Conservation (phyloP, 2,113 vertebrate genomes). For the Sylvia atricapilla region DNA sequence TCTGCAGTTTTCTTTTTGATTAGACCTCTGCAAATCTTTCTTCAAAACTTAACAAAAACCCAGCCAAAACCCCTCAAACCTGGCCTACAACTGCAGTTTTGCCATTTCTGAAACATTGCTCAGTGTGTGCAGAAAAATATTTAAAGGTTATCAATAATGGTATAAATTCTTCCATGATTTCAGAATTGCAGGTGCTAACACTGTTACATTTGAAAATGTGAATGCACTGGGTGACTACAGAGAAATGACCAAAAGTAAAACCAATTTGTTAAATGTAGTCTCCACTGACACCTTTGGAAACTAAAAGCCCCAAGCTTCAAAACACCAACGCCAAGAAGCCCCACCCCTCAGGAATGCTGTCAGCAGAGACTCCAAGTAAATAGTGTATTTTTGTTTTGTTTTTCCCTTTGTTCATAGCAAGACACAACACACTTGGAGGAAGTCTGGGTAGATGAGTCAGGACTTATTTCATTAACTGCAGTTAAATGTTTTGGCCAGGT, state of each 20-base stretch:
- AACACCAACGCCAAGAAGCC: not conserved
- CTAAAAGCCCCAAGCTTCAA: not conserved
- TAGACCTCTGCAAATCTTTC: conserved; percentile 46
- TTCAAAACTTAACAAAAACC: conserved; percentile 6
- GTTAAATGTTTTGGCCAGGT: conserved; percentile 46
- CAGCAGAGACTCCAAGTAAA: not conserved
- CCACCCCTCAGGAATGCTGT: not conserved
- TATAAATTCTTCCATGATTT: not conserved
- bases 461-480: conserved; percentile 37
- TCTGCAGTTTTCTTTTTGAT: conserved; percentile 54
- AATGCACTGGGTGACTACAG: not conserved
- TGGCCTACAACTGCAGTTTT: conserved; percentile 27
- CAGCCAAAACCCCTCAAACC: not conserved
- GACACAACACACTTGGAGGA: conserved; percentile 20
- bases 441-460: conserved; percentile 49
- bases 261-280: not conserved
- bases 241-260: not conserved
- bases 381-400: not conserved
- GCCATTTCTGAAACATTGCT: not conserved
- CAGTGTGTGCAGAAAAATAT: not conserved
- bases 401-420: conserved; percentile 6
- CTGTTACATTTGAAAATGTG: not conserved
- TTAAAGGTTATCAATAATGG: not conserved
- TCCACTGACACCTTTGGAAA: not conserved
- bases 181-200: not conserved